Conservation (phyloP, 2,113 vertebrate genomes). For the Poicephalus meyeri region DNA sequence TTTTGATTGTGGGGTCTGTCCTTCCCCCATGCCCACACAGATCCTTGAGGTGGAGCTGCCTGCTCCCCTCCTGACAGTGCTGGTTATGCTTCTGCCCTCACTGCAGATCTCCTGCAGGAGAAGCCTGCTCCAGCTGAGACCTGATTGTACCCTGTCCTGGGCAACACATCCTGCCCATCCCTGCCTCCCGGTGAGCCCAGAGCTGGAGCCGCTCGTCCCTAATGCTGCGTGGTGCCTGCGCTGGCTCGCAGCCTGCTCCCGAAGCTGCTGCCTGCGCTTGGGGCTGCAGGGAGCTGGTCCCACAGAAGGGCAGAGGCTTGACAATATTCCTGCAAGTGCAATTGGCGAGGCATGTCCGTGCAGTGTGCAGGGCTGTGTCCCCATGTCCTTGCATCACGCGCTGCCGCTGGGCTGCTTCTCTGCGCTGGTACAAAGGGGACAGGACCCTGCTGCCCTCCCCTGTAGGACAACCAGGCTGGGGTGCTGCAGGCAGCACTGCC, state of each 20-base stretch:
- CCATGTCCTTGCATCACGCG: fast-evolving
- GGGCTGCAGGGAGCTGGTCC: neutral
- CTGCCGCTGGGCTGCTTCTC: neutral
- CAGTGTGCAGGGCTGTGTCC: fast-evolving
- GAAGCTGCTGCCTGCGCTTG: neutral
- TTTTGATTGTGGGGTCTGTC: neutral
- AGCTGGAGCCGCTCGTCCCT: neutral
- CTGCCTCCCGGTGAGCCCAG: fast-evolving
- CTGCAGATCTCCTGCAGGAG: neutral
- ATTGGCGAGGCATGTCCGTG: neutral
- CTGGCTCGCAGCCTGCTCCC: neutral
- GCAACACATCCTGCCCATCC: neutral
- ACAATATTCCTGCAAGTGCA: fast-evolving
- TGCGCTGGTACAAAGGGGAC: fast-evolving
- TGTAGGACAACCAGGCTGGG: fast-evolving
- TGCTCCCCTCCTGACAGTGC: neutral
- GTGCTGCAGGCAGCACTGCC: fast-evolving
- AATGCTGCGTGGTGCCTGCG: fast-evolving
- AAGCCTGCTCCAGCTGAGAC: neutral
- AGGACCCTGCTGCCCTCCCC: neutral
- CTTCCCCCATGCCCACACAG: no score
- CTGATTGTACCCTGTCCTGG: neutral
- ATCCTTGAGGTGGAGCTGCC: neutral
- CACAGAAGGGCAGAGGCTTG: neutral
- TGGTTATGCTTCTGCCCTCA: neutral